Base-by-base conservation (phyloP, 1,140 invertebrate species). In the Cryptotermes secundus region DNA sequence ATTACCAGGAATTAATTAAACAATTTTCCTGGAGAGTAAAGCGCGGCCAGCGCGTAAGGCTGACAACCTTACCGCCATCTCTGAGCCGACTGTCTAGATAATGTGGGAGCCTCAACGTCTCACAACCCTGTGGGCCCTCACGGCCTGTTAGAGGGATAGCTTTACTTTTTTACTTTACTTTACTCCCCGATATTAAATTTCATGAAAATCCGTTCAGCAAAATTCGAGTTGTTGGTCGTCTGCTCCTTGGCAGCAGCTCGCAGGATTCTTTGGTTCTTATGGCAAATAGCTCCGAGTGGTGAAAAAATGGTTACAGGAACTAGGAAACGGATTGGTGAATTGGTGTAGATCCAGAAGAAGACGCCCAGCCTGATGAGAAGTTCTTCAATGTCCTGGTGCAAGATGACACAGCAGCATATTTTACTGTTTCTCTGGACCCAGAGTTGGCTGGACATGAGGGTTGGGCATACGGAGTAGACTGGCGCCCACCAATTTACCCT, bases 381-480 rank as follows among this genome's bases (percentile, higher is more conserved):
- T 88, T 91, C 6, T 93, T 95, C 86, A 86, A 14, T 42, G 38
- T n/a, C n/a, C n/a, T 79, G 87, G 84, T 87, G 87, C 87, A 82
- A 87, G 34, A 85, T 85, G 79, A 83, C 10, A 49, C 72, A 36
- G 53, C 59, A 45, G 65, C 85, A 34, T 83, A 53, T 92, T 91
- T 91, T 90, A 92, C 92, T 22, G 91, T 97, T 31, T 93, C 90
- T 84, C 89, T 99, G 84, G 98, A 99, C 87, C 96, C 97, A 24
- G 94, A 99, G 35, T 89, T 99, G 14, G 92, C 92, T 87, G 97
- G 97, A 0, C 98, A 99, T 88, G 97, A 99, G 89, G 95, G 95
- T 7, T 99, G 97, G 97, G 93, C 99, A 84, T 98, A 98, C 90
- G 96, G 96, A 79, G 92, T 99, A 0, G 92, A 96, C 87, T 99